Evolutionary conservation across 2,113 vertebrate species (phyloP).

Genomic region (Neolamprologus cancellatus): DNA sequence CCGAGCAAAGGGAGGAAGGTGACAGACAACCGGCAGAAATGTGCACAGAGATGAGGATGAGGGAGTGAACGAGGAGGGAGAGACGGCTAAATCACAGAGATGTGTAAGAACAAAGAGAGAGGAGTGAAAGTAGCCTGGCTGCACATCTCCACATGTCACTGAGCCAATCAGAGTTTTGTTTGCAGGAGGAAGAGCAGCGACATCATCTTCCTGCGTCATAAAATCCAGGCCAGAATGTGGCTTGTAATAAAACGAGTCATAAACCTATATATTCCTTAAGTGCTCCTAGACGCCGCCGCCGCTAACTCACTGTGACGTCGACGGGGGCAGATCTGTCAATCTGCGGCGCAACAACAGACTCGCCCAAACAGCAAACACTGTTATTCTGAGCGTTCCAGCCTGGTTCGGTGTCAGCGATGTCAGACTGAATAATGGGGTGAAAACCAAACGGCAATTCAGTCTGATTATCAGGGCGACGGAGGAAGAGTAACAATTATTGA

Average conservation of each 20-base stretch:
- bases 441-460: background rate
- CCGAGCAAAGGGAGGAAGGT: constrained; percentile 4
- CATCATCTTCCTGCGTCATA: background rate
- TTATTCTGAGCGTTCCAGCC: background rate
- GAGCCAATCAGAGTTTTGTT: background rate
- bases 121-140: background rate
- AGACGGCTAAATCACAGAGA: background rate
- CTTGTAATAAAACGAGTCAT: background rate
- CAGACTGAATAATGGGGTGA: background rate
- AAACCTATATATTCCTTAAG: background rate
- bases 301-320: background rate
- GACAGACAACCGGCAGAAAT: background rate
- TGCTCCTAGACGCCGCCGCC: background rate
- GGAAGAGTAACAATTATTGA: background rate
- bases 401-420: background rate
- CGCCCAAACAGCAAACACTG: background rate
- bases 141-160: background rate
- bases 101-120: background rate
- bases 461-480: background rate
- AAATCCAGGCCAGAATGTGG: background rate
- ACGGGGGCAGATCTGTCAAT: background rate
- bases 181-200: background rate
- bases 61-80: background rate
- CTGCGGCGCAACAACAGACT: background rate
- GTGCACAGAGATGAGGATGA: background rate